Conservation (phyloP, 2,113 vertebrate genomes). For the Psittacus erithacus region DNA sequence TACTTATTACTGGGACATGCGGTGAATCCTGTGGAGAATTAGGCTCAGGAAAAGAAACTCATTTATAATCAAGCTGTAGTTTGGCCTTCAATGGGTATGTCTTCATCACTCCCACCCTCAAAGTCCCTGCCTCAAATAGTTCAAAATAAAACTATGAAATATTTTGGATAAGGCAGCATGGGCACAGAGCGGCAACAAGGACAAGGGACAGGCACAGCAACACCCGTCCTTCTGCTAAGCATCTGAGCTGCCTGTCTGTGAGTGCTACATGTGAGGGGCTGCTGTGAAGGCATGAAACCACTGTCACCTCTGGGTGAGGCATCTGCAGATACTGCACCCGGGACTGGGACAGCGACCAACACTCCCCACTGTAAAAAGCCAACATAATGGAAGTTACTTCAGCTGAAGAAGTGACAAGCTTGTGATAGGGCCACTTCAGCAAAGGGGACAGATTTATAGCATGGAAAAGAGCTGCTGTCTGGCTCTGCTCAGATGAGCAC, state of each 20-base stretch:
- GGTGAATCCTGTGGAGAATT: neutral
- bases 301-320: neutral
- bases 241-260: fast-evolving
- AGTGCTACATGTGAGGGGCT: fast-evolving
- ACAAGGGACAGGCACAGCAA: neutral
- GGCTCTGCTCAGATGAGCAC: neutral
- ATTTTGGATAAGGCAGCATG: neutral
- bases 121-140: neutral
- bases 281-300: neutral
- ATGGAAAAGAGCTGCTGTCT: neutral
- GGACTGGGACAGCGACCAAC: neutral
- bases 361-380: neutral
- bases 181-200: neutral
- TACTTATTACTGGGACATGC: neutral
- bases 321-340: neutral
- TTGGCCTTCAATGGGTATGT: neutral
- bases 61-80: neutral
- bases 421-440: neutral
- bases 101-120: neutral
- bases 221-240: neutral
- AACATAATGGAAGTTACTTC: neutral
- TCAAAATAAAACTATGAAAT: neutral
- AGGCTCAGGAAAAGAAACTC: neutral
- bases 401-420: neutral
- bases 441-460: neutral